These are phyloP conservation scores for Mya arenaria DNA, from an alignment of 1,140 invertebrate genomes.

Conservation along the genomic window DNA sequence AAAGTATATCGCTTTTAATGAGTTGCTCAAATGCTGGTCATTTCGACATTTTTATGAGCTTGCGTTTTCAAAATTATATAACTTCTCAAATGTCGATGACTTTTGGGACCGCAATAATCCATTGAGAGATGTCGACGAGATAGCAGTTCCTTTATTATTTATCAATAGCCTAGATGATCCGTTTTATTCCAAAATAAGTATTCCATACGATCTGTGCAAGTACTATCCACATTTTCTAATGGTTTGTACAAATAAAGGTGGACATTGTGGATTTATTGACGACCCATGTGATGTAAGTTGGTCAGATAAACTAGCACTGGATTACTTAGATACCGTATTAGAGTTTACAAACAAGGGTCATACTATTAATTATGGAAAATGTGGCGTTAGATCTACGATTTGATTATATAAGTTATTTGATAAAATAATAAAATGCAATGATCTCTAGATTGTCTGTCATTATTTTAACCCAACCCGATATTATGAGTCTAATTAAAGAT, in stretches of 20 bases:
- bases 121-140: slow-evolving; percentile 75
- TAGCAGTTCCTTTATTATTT: slow-evolving; percentile 74
- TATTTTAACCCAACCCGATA: too few species aligned
- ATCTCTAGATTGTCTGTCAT: too few species aligned
- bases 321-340: slow-evolving; percentile 69
- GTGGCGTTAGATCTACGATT: slow-evolving; percentile 60
- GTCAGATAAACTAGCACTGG: slow-evolving; percentile 67
- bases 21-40: slow-evolving; percentile 53
- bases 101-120: slow-evolving; percentile 78
- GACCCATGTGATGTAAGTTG: slow-evolving; percentile 59
- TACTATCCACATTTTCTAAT: slow-evolving; percentile 76
- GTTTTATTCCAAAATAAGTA: slow-evolving; percentile 61
- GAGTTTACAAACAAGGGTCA: slow-evolving; percentile 67
- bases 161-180: slow-evolving; percentile 76
- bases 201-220: slow-evolving; percentile 75
- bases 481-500: too few species aligned
- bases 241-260: slow-evolving; percentile 67
- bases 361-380: slow-evolving; percentile 64
- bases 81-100: slow-evolving; percentile 66
- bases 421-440: too few species aligned
- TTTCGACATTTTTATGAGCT: slow-evolving; percentile 65
- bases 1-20: slow-evolving; percentile 60
- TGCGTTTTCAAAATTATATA: slow-evolving; percentile 66
- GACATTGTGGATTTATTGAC: slow-evolving; percentile 75
- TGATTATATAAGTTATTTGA: too few species aligned